Evolutionary conservation across 2,888 invertebrate species (phyloP).

Genomic region (Caprella mutica): DNA sequence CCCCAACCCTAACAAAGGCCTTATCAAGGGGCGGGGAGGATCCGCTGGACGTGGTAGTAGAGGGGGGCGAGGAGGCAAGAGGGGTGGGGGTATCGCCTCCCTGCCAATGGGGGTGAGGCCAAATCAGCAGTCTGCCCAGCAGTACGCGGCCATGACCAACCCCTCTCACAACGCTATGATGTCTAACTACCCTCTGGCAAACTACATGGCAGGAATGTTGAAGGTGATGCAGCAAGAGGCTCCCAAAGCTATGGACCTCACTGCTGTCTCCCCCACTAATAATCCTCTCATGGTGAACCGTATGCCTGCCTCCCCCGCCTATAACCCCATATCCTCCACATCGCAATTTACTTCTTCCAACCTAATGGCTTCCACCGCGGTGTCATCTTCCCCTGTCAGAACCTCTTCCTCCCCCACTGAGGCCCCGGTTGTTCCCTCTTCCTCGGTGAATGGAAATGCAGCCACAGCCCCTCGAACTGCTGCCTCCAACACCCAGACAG

Average conservation of each 20-base stretch:
- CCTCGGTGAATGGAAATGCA: neutral
- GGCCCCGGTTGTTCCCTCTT: neutral
- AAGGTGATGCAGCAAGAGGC: no score
- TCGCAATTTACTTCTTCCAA: slow-evolving; percentile 35
- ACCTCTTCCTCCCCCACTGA: neutral
- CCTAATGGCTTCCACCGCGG: slow-evolving; percentile 34
- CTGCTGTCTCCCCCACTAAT: no score
- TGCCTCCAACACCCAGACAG: slow-evolving; percentile 10
- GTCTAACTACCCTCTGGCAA: no score
- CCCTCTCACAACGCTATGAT: neutral
- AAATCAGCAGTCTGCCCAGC: no score
- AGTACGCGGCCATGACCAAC: neutral
- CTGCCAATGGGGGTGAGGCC: no score
- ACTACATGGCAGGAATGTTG: slow-evolving; percentile 6
- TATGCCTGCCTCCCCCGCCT: no score
- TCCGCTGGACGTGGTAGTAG: neutral
- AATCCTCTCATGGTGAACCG: no score
- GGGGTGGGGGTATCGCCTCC: neutral
- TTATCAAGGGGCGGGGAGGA: slow-evolving; percentile 1
- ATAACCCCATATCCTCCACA: slow-evolving; percentile 35
- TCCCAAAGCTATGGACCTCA: no score
- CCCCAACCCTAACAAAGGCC: slow-evolving; percentile 22
- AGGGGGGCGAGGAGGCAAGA: slow-evolving; percentile 1
- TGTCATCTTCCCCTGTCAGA: neutral
- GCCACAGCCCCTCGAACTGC: slow-evolving; percentile 6